A percentile compares a stretch with the other conserved stretches of the same genome.
phyloP scores from a whole-genome alignment of 2,888 invertebrate genomes.

The Aproaerema taeniolella region DNA sequence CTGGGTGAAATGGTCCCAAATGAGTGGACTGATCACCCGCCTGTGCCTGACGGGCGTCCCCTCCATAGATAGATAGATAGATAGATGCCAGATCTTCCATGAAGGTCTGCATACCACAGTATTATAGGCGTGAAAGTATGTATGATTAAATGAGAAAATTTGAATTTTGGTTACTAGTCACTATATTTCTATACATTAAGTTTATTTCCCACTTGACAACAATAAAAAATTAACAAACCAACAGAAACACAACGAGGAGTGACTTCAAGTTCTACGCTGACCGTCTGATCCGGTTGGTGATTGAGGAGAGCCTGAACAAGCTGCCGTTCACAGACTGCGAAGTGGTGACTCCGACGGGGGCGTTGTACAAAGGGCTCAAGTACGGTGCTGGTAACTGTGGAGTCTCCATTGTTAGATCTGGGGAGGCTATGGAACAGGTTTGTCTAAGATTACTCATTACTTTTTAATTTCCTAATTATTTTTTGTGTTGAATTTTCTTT shows the following conservation, averaged over 20 bases:
- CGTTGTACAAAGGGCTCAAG: conserved; percentile 92
- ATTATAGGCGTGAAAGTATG: too few relatives aligned
- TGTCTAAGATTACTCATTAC: neutral
- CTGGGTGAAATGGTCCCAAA: too few relatives aligned
- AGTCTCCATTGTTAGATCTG: conserved; percentile 95
- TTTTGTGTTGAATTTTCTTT: neutral
- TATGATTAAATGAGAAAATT: neutral
- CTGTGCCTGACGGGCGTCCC: too few relatives aligned
- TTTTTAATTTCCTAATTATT: neutral
- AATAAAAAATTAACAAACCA: too few relatives aligned
- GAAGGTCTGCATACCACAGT: too few relatives aligned
- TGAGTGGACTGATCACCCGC: too few relatives aligned
- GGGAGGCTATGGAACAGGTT: conserved; percentile 97
- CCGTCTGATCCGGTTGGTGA: conserved; percentile 96
- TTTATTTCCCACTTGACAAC: neutral
- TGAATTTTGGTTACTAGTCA: neutral
- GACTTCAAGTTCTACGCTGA: conserved; percentile 99
- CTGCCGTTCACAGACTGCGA: conserved; percentile 94
- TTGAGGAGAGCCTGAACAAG: conserved; percentile 98
- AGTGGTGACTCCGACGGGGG: conserved; percentile 95
- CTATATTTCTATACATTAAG: neutral
- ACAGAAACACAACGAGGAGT: conserved; percentile 94
- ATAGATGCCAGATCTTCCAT: too few relatives aligned
- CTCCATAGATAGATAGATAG: too few relatives aligned
- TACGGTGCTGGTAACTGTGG: conserved; percentile 99